Base-by-base conservation (phyloP, 2,888 invertebrate genomes). In the Napeogenes inachia region DNA sequence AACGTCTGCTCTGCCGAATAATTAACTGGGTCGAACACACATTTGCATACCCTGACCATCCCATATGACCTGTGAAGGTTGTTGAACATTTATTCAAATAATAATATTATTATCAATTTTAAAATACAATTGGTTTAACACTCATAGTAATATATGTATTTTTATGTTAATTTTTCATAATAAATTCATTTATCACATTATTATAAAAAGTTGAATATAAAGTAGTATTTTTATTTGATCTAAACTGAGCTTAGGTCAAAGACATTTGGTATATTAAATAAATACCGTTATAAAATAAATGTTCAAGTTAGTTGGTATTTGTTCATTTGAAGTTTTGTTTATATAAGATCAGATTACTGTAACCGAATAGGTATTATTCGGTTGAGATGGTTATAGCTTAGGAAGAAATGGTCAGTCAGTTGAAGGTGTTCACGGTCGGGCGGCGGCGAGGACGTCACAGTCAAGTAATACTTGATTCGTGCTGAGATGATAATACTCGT, bases 401-500 rank as follows among this genome's bases (percentile, higher is more conserved):
- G 1, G 6, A 35, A 35, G 35, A 35, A 35, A 35, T 35, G 35
- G 35, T 35, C 35, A 6, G 6, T 5, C 35, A 5, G 35, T 47
- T 47, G 47, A 13, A 47, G 47, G n/a, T 13, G 47, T 47, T 47
- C 5, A 82, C 84, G 88, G 87, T 86, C 78, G 76, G 79, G 71
- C 81, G 78, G 81, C 75, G 73, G 68, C 78, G 77, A 71, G 72
- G 73, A 70, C 72, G 71, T 75, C 87, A 87, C 81, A 88, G 89
- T 75, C 86, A 77, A 61, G 70, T 85, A 82, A 86, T 83, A 87
- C 86, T 79, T 84, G 86, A 87, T 84, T 79, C 82, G 76, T 32
- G 56, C 60, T 35, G 60, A 58, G 61, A 56, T 58, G 63, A 63
- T 65, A 56, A 10, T 45, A 56, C 62, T 62, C 54, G 56, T 64